These are phyloP conservation scores for Picus viridis DNA, from an alignment of 2,797 vertebrate genomes.

Conservation along the genomic window DNA sequence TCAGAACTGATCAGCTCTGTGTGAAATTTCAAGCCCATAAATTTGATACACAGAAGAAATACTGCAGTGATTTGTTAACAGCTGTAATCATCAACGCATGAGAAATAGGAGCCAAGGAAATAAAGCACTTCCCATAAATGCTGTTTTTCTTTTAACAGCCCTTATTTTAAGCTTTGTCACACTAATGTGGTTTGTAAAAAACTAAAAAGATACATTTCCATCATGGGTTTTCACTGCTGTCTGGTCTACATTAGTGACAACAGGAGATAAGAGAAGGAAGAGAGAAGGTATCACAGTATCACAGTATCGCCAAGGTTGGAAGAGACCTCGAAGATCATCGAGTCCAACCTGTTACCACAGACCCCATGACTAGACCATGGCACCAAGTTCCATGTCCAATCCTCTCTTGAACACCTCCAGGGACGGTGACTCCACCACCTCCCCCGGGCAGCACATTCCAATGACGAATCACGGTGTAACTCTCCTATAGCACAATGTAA, in stretches of 20 bases:
- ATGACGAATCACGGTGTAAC: too few species aligned
- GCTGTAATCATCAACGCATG: background rate
- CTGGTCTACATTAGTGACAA: background rate
- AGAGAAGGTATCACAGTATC: too few species aligned
- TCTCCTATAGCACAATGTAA: background rate
- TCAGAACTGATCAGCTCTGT: background rate
- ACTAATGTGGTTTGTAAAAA: background rate
- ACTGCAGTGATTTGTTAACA: background rate
- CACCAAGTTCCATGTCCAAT: too few species aligned
- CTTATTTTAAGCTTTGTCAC: slow-evolving; percentile 2
- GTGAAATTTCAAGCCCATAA: background rate
- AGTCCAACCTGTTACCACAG: too few species aligned
- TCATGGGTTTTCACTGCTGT: background rate
- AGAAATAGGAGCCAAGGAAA: background rate
- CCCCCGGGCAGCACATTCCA: too few species aligned
- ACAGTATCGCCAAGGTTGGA: too few species aligned
- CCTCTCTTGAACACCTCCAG: too few species aligned
- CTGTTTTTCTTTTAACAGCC: background rate
- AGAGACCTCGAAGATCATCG: too few species aligned
- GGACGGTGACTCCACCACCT: too few species aligned
- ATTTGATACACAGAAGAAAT: background rate
- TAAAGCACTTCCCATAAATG: background rate
- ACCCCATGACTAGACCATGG: too few species aligned
- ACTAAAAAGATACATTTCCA: background rate
- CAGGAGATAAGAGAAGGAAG: background rate